Evolutionary conservation across 2,113 vertebrate species (phyloP), one percentile per base, ranked within the genome.

Genomic region (Pelusios castaneus): DNA sequence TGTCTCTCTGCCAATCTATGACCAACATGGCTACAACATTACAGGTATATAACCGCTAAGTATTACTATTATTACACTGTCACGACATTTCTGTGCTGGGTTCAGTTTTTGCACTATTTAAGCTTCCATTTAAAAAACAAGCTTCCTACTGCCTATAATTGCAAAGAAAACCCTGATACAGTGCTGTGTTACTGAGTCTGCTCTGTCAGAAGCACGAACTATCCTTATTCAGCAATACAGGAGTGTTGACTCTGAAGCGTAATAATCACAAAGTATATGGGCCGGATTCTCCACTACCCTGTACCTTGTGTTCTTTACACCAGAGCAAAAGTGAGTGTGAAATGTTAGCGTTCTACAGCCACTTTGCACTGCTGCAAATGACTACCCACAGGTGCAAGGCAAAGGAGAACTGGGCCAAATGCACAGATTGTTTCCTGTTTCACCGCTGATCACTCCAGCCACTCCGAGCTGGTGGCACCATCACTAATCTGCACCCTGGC

Each of bases 361-460:
- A n/a, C 21, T 75, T 75, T 75, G 41, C 70, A 75, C 41, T 27
- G 67, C 19, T 12, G 10, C n/a, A 17, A 41, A 73, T 22, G 11
- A 43, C 38, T 25, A 25, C 34, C 16, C 60, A 63, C 6, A 63
- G 16, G 31, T 63, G 82, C 1, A 0, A 0, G 47, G 27, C 34
- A 41, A 22, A 1, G 11, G 55, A 3, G 1, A 0, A 1, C 8
- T 9, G 58, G 34, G 47, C 73, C 51, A 81, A 0, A 27, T 1
- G 4, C 25, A 1, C 5, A 73, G 85, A 31, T 0, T 0, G 5
- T 21, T 8, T 1, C 7, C 0, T 0, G 1, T 55, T 8, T 63
- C 17, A 19, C 55, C 10, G 24, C 63, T 17, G 8, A 67, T 67
- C 9, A 19, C 5, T 52, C 79, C 70, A 17, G 13, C 63, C 58